Evolutionary conservation across 2,888 invertebrate genomes (phyloP), one percentile per base, ranked within the genome.

Genomic region (Apodemia zela): DNA sequence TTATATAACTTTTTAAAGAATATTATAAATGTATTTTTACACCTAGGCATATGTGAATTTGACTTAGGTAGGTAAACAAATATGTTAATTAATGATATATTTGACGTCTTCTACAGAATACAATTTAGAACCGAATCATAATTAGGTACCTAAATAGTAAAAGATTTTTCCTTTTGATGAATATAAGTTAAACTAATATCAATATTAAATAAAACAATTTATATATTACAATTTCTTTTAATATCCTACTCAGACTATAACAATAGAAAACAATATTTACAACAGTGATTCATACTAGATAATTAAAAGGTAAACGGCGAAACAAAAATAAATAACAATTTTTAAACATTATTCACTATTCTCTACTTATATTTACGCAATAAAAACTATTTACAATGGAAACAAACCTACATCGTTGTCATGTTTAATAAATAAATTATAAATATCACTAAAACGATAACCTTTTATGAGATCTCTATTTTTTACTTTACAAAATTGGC

Each of bases 191-290:
- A 11, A 35, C 11, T 35, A 10, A 35, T 35, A 35, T 35, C 1
- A 35, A 35, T 2, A 47, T 60, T 1, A 38, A 65, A 65, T 59
- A 17, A 65, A 45, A 51, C 45, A 59, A 25, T 33, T n/a, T 42
- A 11, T 57, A 33, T 49, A 29, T 60, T 54, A 62, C 33, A 57
- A 62, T 59, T 62, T 59, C 60, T 59, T 61, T 62, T 62, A 63
- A 60, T 65, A 62, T 58, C 38, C 18, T 66, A 61, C 64, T 63
- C 57, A 60, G 67, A 67, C 63, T 70, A 70, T 81, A 89, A 88
- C 85, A 86, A 80, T 76, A 66, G 71, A 76, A 80, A 87, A 87
- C 84, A 84, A 82, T 88, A 89, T 89, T 84, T 87, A 89, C 88
- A 88, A 74, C 68, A 74, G 71, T 33, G 33, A 74, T 75, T 72